Evolutionary conservation across 2,113 vertebrate genomes (phyloP), one percentile per base, ranked within the genome.

Genomic region (Motacilla alba): DNA sequence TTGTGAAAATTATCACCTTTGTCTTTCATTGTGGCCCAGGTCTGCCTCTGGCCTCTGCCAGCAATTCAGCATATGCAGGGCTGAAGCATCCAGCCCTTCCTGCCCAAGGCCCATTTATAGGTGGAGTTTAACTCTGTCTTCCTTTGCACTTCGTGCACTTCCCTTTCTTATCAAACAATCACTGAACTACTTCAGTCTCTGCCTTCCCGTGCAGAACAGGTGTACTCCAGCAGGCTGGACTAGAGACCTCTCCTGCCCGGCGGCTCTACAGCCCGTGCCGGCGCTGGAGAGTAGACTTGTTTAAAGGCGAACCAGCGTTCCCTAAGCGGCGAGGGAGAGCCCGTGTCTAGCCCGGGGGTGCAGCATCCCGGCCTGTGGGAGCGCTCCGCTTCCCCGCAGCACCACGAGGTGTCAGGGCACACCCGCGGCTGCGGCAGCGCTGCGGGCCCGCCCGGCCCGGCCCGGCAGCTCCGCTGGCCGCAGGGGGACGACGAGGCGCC

Each of bases 331-430:
- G 22, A 7, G 24, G 3, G 30, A 41, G 20, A 10, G 23, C 6
- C 43, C 15, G 16, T 10, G 13, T 9, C 17, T 4, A 6, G 3
- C 1, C 3, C 0, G 43, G 15, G 5, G 3, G 5, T 1, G 12
- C 18, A 1, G 7, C 22, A 0, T 0, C 4, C 55, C 1, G 37
- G 26, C 10, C 9, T 4, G 68, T 0, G 2, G 0, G 35, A 13
- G 35, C 4, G 77, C 44, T 37, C 60, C 52, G 13, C 11, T 85
- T 47, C 74, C 60, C 53, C 13, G 7, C 4, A 4, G 0, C 46
- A 15, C 89, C 97, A 10, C 88, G 11, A 96, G 97, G 86, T 83
- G 97, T 92, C 96, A 94, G 96, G 7, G 55, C 80, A 16, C 5
- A 15, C 5, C 94, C 91, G 14, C 81, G 4, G 43, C 82, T 67